Percentiles rank a stretch among this genome's conserved stretches.
phyloP scores from a whole-genome alignment of 2,797 vertebrate species.

The Dendrocincla fuliginosa region DNA sequence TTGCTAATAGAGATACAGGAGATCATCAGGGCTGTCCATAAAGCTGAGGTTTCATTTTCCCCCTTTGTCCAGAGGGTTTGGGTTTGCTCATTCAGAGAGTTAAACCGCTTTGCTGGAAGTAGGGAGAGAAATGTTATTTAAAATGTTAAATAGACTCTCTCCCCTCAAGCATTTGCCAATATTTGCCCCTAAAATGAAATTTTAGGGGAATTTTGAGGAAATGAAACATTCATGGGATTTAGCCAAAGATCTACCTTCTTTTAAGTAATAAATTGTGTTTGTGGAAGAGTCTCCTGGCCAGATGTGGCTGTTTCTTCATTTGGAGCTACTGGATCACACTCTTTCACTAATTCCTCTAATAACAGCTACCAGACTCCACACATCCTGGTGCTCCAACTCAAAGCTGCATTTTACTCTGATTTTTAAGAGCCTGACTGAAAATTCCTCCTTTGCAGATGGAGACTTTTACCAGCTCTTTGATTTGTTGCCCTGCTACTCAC shows the following conservation, averaged over 20 bases:
- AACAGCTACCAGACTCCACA: not conserved
- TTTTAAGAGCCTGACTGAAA: not conserved
- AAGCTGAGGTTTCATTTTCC: not conserved
- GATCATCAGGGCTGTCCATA: not conserved
- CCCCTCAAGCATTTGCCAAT: not conserved
- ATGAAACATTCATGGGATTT: conserved; percentile 37
- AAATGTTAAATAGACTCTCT: not conserved
- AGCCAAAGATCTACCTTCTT: not conserved
- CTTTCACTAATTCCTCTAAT: not conserved
- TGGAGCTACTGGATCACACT: not conserved
- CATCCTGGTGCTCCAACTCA: not conserved
- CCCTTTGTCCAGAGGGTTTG: not conserved
- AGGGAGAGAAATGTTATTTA: not conserved
- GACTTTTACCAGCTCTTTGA: not conserved
- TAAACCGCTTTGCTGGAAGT: not conserved
- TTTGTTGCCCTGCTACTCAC: not conserved
- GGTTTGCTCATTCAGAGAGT: not conserved
- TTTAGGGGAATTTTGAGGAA: conserved; percentile 51
- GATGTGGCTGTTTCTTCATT: not conserved
- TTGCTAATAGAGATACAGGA: not conserved
- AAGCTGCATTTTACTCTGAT: not conserved
- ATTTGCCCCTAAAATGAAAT: conserved; percentile 32
- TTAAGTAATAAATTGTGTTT: not conserved
- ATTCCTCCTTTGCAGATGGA: not conserved
- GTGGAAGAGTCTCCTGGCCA: not conserved